A percentile compares a stretch with the other conserved stretches of the same genome.
Evolutionary conservation across 1,140 invertebrate genomes (phyloP).

Genomic region (Penaeus japonicus): DNA sequence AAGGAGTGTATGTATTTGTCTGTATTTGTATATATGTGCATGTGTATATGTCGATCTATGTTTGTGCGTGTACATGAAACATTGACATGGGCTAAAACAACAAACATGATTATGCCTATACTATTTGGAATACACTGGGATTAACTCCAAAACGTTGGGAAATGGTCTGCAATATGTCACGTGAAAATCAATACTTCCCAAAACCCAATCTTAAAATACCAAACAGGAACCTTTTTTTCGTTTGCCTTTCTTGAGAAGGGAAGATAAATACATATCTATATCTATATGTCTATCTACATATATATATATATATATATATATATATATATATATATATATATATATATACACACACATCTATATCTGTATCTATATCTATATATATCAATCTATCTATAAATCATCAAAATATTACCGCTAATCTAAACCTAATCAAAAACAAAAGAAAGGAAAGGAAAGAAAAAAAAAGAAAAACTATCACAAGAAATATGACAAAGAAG

Average conservation of each 20-base stretch:
- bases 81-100: too few relatives aligned
- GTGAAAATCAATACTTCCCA: too few relatives aligned
- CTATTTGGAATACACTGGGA: too few relatives aligned
- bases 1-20: too few relatives aligned
- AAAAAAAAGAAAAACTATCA: too few relatives aligned
- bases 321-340: conserved; percentile 49
- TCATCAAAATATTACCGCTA: neutral
- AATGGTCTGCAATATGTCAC: too few relatives aligned
- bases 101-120: too few relatives aligned
- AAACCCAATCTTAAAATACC: neutral
- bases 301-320: neutral
- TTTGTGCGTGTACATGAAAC: too few relatives aligned
- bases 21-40: too few relatives aligned
- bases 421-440: conserved; percentile 33
- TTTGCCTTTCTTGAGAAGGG: neutral
- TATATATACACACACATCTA: conserved; percentile 35
- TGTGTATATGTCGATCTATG: too few relatives aligned
- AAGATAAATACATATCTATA: neutral
- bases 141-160: too few relatives aligned
- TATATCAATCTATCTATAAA: conserved; percentile 9
- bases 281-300: neutral
- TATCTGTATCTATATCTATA: conserved; percentile 2
- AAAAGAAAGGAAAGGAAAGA: neutral
- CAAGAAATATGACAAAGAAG: too few relatives aligned
- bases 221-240: neutral